Evolutionary conservation across 2,888 invertebrate species (phyloP).

Genomic region (Dicycla oo): DNA sequence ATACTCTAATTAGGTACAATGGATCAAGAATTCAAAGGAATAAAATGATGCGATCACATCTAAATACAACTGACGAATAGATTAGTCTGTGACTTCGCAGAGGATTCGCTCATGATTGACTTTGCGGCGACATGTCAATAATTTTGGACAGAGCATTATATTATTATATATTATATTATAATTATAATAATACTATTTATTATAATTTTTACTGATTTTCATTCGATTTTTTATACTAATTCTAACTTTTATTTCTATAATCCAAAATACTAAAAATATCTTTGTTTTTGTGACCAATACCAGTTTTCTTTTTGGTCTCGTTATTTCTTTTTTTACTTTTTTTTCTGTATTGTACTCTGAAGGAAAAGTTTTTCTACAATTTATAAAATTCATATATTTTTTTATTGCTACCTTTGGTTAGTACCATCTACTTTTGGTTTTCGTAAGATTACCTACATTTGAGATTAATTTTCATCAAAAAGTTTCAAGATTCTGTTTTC

Average conservation of each 20-base stretch:
- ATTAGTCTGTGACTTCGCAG: slow-evolving; percentile 46
- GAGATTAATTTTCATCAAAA: not conserved
- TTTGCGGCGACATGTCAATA: slow-evolving; percentile 10
- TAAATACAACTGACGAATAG: slow-evolving; percentile 74
- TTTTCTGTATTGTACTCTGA: not conserved
- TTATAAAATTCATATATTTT: not conserved
- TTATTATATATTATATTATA: too few species aligned
- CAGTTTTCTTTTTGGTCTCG: not conserved
- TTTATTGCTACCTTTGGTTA: too few species aligned
- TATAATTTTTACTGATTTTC: not conserved
- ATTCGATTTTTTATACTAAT: not conserved
- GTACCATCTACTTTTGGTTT: not conserved
- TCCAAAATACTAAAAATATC: not conserved
- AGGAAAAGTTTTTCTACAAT: too few species aligned
- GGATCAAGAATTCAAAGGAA: slow-evolving; percentile 71
- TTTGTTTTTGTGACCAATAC: not conserved
- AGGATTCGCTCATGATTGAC: slow-evolving; percentile 30
- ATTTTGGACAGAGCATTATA: not conserved
- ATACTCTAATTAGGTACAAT: slow-evolving; percentile 78
- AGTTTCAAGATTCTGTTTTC: not conserved
- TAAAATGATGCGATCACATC: slow-evolving; percentile 79
- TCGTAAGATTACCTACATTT: not conserved
- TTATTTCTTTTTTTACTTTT: not conserved
- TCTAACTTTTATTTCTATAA: not conserved
- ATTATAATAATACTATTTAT: too few species aligned